Evolutionary conservation across 2,888 invertebrate species (phyloP), one percentile per base, ranked within the genome.

Genomic region (Anthrax anthrax): DNA sequence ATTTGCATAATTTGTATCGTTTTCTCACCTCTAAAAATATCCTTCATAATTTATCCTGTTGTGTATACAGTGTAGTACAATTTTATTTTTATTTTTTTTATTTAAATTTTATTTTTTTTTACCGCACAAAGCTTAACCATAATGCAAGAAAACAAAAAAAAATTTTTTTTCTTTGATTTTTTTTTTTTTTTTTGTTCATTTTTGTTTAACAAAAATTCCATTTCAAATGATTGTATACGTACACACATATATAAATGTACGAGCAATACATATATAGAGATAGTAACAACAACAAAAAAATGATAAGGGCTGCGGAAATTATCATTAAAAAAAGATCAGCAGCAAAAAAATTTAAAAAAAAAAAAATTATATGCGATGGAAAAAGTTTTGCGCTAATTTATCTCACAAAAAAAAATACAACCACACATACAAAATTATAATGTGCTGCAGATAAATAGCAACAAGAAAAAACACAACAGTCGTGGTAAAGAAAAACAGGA

Each of bases 1-100:
- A 50, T 50, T 50, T 50, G 47, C 48, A 50, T 50, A 50, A 50
- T 50, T 50, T 48, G 48, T 48, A 48, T 50, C 48, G 48, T 50
- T 32, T 46, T 48, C 48, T 50, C 50, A 48, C 48, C 50, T 50
- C 40, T 37, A 32, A 37, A 37, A 37, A 47, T n/a, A 39, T 18
- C 40, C 32, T 43, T 43, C 36, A n/a, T n/a, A n/a, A n/a, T n/a
- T n/a, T n/a, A n/a, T n/a, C n/a, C n/a, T n/a, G n/a, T n/a, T n/a
- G n/a, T n/a, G n/a, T n/a, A n/a, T n/a, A n/a, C n/a, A n/a, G n/a
- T n/a, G n/a, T n/a, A n/a, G n/a, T n/a, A n/a, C n/a, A 43, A 43
- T 39, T 37, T 23, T 42, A 23, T 43, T 39, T 43, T 47, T 43
- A 36, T 42, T 39, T 41, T 12, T 32, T 32, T 32, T 32, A 12